These are phyloP conservation scores for Spongilla lacustris DNA, from an alignment of 37 sponge, comb jelly and placozoan genomes.

Conservation along the genomic window DNA sequence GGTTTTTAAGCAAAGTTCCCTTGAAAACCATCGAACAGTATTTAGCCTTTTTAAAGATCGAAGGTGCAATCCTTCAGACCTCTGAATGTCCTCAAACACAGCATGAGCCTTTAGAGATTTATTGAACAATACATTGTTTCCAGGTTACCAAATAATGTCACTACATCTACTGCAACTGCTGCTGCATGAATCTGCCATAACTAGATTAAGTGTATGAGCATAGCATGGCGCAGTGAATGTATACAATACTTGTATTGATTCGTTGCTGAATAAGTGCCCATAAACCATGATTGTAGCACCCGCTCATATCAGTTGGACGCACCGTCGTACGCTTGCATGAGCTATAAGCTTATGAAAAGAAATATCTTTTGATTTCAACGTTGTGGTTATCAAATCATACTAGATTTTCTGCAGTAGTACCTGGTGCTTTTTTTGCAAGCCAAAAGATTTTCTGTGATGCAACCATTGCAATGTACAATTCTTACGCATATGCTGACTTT, in stretches of 20 bases:
- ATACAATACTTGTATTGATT: not conserved
- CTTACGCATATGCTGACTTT: not conserved
- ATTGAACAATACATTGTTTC: not conserved
- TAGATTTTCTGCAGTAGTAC: not conserved
- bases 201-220: not conserved
- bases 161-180: not conserved
- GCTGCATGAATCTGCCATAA: not conserved
- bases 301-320: not conserved
- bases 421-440: not conserved
- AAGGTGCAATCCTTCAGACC: not conserved
- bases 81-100: conserved; percentile 1
- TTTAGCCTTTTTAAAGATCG: not conserved
- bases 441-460: conserved; percentile 1
- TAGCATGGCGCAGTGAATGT: not conserved
- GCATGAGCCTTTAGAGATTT: not conserved
- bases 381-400: conserved; percentile 1
- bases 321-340: not conserved
- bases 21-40: conserved; percentile 1
- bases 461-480: not conserved
- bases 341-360: not conserved
- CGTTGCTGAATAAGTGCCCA: not conserved
- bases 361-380: not conserved
- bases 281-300: not conserved
- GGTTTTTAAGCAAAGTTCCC: not conserved
- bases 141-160: not conserved